Base-by-base conservation (phyloP, 2,888 invertebrate genomes). In the Druceiella hillmani region DNA sequence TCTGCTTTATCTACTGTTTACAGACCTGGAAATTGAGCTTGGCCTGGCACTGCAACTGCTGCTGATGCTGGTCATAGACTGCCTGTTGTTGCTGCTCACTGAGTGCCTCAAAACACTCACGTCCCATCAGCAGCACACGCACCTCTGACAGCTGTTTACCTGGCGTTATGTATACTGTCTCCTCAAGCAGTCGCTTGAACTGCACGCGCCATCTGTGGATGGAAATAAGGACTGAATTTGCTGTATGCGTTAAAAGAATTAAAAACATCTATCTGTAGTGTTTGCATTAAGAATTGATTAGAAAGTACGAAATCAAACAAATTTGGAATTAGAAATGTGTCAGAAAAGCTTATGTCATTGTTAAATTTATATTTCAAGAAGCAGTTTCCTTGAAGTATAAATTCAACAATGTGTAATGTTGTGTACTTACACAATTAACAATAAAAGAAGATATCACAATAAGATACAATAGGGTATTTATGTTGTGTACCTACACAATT, bases 121-220 rank as follows among this genome's bases (percentile, higher is more conserved):
- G 78, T 0, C 94, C 95, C 85, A 93, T 87, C 57, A 97, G 87
- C 40, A 93, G 72, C 3, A 94, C 89, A 34, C 88, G 74, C 22
- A 93, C 91, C 64, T 95, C 95, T 0, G 86, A 82, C 47, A 95
- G 66, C 52, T 87, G 83, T 64, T 94, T 93, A n/a, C 95, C 95
- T 2, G 94, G 92, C 0, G 92, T 93, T 17, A 95, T 92, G 63
- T 94, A 93, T 2, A 90, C 88, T 1, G 93, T 93, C 62, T 93
- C 93, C 61, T 92, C 90, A 37, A 97, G 73, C 12, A 95, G 74
- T 56, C 89, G 84, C 62, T 91, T 91, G 67, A 97, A 97, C 59
- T 94, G 91, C 56, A 89, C 87, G 61, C 91, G 89, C 84, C 90
- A 87, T 64, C 93, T 93, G 60, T 2, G n/a, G n/a, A n/a, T n/a